A percentile compares a stretch with the other conserved stretches of the same genome.
These are phyloP conservation scores for Halcyon smyrnensis DNA, from an alignment of 2,797 vertebrate species.

Conservation along the genomic window DNA sequence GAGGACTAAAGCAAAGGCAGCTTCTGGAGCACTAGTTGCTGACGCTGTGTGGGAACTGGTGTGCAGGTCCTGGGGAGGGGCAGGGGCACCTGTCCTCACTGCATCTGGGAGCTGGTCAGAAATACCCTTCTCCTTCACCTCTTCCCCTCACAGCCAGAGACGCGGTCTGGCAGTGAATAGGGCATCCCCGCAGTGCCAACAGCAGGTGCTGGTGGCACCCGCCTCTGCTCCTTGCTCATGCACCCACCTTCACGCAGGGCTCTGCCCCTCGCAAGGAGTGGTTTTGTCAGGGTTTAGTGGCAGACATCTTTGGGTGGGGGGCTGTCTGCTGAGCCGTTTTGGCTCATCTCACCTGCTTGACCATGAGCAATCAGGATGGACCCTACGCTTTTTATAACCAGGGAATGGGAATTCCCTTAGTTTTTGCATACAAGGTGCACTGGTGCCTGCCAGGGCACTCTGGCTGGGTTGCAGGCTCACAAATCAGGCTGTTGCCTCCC, in stretches of 20 bases:
- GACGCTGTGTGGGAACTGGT: rapidly evolving
- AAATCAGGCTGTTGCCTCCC: background rate
- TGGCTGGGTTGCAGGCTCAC: background rate
- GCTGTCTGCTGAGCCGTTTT: rapidly evolving
- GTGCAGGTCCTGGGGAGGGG: background rate
- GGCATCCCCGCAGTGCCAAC: background rate
- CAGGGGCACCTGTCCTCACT: background rate
- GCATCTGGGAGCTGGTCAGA: background rate
- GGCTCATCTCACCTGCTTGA: background rate
- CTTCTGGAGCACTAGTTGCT: background rate
- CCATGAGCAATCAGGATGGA: background rate
- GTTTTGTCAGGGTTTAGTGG: background rate
- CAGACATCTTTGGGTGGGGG: rapidly evolving
- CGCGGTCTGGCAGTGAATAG: background rate
- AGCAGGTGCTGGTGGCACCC: no score
- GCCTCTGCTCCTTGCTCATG: no score
- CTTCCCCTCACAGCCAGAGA: background rate
- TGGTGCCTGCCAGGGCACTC: background rate
- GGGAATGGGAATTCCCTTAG: background rate
- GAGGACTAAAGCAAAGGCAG: background rate
- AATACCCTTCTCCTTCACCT: background rate
- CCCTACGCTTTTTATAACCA: background rate
- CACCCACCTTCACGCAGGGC: rapidly evolving
- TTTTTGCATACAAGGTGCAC: no score
- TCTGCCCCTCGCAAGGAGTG: background rate